These are phyloP conservation scores for Misgurnus mizolepis DNA, from an alignment of 2,113 vertebrate genomes.

Conservation along the genomic window DNA sequence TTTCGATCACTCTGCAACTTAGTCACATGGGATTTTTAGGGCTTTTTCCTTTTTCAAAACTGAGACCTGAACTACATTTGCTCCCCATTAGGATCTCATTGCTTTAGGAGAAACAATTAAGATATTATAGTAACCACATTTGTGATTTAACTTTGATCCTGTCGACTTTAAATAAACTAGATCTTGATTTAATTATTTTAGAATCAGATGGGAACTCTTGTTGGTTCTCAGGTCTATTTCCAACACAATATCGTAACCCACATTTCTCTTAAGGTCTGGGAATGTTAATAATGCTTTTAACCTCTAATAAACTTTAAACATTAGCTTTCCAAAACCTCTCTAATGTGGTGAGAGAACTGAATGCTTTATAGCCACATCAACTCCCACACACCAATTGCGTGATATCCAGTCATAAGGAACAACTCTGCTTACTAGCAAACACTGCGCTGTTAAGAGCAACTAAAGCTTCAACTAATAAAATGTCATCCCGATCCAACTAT, in stretches of 20 bases:
- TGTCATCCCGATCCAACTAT: background rate
- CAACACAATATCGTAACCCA: constrained; percentile 22
- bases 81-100: no score
- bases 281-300: constrained; percentile 52
- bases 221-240: constrained; percentile 27
- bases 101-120: background rate
- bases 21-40: no score
- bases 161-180: background rate
- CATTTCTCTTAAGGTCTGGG: constrained; percentile 39
- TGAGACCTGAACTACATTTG: no score
- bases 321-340: constrained; percentile 49
- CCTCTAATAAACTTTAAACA: constrained; percentile 48
- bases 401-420: constrained; percentile 36
- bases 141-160: background rate
- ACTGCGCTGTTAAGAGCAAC: constrained; percentile 14
- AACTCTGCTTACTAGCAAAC: constrained; percentile 17
- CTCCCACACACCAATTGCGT: constrained; percentile 35
- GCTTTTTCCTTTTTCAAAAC: no score
- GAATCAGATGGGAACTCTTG: background rate
- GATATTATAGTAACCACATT: constrained; percentile 9
- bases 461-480: background rate
- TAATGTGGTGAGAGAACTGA: constrained; percentile 52
- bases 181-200: background rate
- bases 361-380: constrained; percentile 51
- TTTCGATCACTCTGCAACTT: no score